Conservation (phyloP, 2,113 vertebrate genomes). For the Kobus ellipsiprymnus region DNA sequence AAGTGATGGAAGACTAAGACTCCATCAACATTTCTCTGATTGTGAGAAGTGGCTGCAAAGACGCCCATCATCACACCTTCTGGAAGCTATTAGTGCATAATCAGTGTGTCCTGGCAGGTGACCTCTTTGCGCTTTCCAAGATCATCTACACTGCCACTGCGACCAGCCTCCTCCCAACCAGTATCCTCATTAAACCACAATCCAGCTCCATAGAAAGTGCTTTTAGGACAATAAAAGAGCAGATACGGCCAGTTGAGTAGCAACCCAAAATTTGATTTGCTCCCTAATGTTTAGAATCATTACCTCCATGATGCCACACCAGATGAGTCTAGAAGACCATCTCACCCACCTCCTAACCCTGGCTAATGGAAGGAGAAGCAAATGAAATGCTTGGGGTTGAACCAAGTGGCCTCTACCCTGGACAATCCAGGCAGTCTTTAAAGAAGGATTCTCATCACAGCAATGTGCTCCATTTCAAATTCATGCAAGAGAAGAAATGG, state of each 20-base stretch:
- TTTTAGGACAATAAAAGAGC: slow-evolving; percentile 31
- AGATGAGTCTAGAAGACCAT: background rate
- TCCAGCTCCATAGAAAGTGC: background rate
- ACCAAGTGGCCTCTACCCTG: background rate
- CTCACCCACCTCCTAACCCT: background rate
- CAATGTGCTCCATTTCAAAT: background rate
- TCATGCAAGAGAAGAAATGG: background rate
- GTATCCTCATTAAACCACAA: background rate
- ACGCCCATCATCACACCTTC: background rate
- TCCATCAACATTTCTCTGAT: background rate
- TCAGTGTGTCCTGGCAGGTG: background rate
- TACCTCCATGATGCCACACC: background rate
- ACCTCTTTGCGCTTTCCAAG: background rate
- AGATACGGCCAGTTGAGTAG: background rate
- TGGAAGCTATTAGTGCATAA: background rate
- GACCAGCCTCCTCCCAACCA: background rate
- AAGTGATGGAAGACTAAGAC: slow-evolving; percentile 17
- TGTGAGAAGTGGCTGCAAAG: background rate
- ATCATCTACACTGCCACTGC: background rate
- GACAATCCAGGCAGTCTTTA: background rate
- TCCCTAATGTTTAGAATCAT: background rate
- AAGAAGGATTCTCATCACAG: background rate
- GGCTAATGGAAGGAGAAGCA: background rate
- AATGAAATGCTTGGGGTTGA: background rate
- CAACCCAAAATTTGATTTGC: background rate